Conservation (phyloP, 2,113 vertebrate genomes). For the Grallaria varia region DNA sequence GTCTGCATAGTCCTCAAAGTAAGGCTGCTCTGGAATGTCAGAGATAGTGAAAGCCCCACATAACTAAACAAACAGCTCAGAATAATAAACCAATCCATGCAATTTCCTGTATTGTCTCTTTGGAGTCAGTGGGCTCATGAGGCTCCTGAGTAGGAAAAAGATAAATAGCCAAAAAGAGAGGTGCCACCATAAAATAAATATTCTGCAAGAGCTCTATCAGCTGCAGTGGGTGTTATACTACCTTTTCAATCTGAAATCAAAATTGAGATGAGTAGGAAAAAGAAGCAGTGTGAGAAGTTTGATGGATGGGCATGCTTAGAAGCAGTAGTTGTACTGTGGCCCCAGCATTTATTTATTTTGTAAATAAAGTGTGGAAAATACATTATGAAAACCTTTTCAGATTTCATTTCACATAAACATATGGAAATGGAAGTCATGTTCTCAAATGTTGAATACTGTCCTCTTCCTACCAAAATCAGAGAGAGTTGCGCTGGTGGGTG, state of each 20-base stretch:
- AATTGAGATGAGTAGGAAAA: not conserved
- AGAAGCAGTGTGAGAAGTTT: not conserved
- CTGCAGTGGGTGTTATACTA: not conserved
- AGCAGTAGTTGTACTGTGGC: not conserved
- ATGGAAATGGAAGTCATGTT: not conserved
- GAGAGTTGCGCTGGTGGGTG: not conserved
- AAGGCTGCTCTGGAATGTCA: constrained; percentile 29
- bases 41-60: constrained; percentile 29
- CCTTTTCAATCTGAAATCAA: not conserved
- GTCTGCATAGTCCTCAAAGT: not conserved
- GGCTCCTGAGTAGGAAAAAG: not conserved
- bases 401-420: not conserved
- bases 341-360: not conserved
- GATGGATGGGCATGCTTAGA: not conserved
- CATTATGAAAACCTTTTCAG: not conserved
- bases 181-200: not conserved
- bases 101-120: constrained; percentile 40
- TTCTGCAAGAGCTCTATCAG: not conserved
- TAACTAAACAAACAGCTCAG: constrained; percentile 38
- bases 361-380: not conserved
- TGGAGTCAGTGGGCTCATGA: not conserved
- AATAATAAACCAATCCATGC: constrained; percentile 42
- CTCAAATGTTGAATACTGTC: not conserved
- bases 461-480: not conserved
- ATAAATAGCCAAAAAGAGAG: not conserved